Percentiles rank a stretch among this genome's conserved stretches.
phyloP scores from a whole-genome alignment of 2,888 invertebrate genomes.

The Ornithoptera alexandrae region DNA sequence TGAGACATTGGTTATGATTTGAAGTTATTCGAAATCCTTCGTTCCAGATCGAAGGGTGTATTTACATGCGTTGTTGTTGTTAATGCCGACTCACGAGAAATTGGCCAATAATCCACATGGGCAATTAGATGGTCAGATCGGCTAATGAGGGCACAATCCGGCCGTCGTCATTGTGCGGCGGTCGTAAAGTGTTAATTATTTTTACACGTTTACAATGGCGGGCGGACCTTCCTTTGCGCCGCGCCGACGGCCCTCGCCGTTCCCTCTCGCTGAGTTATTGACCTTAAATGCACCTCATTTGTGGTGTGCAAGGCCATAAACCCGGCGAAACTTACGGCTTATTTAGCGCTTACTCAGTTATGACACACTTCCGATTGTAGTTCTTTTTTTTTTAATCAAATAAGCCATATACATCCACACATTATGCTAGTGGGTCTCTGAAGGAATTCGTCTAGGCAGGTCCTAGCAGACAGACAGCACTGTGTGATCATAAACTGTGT shows the following conservation, averaged over 20 bases:
- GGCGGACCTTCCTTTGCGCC: constrained; percentile 53
- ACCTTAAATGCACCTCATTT: constrained; percentile 34
- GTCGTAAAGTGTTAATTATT: constrained; percentile 52
- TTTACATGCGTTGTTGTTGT: background rate
- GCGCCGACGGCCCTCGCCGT: constrained; percentile 44
- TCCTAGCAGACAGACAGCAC: too few relatives aligned
- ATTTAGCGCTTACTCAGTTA: too few relatives aligned
- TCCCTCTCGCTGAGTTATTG: constrained; percentile 36
- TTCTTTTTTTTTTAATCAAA: too few relatives aligned
- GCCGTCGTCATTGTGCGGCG: constrained; percentile 46
- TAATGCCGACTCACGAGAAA: constrained; percentile 26
- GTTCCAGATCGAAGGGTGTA: background rate
- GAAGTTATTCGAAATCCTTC: background rate
- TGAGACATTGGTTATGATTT: too few relatives aligned
- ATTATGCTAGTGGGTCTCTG: too few relatives aligned
- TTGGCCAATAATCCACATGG: constrained; percentile 34
- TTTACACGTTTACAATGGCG: constrained; percentile 59
- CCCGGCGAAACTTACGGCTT: too few relatives aligned
- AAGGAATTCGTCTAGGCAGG: too few relatives aligned
- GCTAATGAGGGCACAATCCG: constrained; percentile 60
- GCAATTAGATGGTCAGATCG: constrained; percentile 50
- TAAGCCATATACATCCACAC: too few relatives aligned
- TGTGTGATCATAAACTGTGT: too few relatives aligned
- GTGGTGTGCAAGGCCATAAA: background rate
- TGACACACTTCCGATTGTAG: too few relatives aligned